phyloP scores from a whole-genome alignment of 2,113 vertebrate genomes.

The Natator depressus region DNA sequence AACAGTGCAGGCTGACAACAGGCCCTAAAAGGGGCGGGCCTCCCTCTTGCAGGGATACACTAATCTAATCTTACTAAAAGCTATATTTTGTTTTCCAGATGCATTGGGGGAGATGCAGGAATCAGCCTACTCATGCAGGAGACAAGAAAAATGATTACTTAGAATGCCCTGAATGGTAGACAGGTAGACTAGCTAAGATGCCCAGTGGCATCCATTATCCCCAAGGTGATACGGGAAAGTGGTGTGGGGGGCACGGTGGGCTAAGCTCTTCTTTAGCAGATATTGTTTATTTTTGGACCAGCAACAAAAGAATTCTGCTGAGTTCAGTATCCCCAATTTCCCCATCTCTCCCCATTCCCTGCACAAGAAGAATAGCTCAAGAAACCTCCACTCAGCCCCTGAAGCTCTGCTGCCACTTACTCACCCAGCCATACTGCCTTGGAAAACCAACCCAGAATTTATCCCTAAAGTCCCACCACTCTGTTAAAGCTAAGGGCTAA shows the following conservation, averaged over 20 bases:
- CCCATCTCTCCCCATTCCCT: background rate
- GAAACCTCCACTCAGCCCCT: background rate
- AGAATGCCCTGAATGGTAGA: background rate
- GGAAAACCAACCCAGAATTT: background rate
- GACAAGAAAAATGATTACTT: background rate
- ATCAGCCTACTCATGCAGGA: background rate
- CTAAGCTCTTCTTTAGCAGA: background rate
- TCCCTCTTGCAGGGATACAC: background rate
- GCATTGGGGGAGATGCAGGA: fast-evolving
- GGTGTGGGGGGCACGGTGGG: background rate
- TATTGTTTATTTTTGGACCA: background rate
- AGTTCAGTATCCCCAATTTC: background rate
- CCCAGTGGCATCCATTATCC: background rate
- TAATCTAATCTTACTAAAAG: background rate
- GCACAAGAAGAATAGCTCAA: background rate
- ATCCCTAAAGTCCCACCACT: background rate
- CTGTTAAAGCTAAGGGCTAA: background rate
- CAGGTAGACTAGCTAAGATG: background rate
- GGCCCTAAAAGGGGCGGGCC: background rate
- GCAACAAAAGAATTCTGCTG: background rate
- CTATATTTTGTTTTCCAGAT: background rate
- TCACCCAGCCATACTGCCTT: background rate
- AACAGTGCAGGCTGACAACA: background rate
- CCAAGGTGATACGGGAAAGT: background rate
- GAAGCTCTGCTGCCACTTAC: background rate